Evolutionary conservation across 1,140 invertebrate genomes (phyloP), one percentile per base, ranked within the genome.

Genomic region (Bombyx mori): DNA sequence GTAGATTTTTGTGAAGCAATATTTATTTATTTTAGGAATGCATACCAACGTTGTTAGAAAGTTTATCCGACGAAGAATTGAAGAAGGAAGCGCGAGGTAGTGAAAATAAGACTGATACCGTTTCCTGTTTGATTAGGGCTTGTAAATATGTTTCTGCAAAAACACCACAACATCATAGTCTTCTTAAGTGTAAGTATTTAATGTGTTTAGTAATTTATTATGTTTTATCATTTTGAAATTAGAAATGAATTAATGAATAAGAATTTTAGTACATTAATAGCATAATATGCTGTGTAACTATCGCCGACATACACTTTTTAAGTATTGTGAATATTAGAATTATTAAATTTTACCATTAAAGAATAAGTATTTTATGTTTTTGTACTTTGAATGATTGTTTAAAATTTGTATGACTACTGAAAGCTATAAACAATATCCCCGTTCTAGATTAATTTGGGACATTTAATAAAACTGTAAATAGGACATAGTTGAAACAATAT

Each of bases 41-140:
- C 78, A 94, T 99, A 69, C 94, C 97, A 68, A 92, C 93, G 75
- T 93, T 98, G 79, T 89, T 99, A 75, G 95, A 98, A 81, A 96
- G 96, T 86, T 89, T 99, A 73, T 97, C 96, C n/a, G 98, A 99
- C 86, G 97, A 99, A 61, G 97, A 99, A 82, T 85, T 99, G 52
- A 99, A 99, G 81, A 95, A 97, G 69, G 97, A 99, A 88, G 96
- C 97, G 0, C 97, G 98, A 85, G 97, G 97, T 73, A 86, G 77
- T 60, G 97, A 98, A 89, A 94, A 95, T 51, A 97, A 97, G 84
- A 97, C 95, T 77, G 96, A 98, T 88, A 94, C 94, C 35, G 94
- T 98, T 62, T 96, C 96, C 55, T 93, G 94, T 56, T 94, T 98
- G 73, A 95, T 98, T 53, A 93, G 95, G 88, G 93, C 95, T 45